phyloP scores from a whole-genome alignment of 2,113 vertebrate genomes.

The Macaca nemestrina region DNA sequence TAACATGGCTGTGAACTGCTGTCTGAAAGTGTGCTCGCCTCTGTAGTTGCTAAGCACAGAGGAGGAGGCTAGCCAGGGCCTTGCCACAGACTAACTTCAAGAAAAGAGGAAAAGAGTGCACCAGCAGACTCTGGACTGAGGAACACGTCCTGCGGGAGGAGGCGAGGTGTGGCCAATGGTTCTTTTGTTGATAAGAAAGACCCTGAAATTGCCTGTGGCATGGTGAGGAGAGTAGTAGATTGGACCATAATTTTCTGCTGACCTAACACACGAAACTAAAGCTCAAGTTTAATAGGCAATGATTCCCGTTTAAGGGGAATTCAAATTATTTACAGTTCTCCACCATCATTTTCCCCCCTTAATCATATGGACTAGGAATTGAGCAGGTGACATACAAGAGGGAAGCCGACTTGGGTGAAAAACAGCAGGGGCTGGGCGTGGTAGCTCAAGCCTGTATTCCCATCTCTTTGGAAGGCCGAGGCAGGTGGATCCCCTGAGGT shows the following conservation, averaged over 20 bases:
- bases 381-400: neutral
- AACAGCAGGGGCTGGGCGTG: neutral
- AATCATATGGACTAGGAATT: neutral
- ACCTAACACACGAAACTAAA: neutral
- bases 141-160: neutral
- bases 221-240: neutral
- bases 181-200: neutral
- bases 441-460: no score
- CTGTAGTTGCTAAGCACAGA: no score
- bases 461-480: no score
- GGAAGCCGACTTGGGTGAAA: neutral
- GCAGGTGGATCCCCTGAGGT: no score
- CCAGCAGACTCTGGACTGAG: neutral
- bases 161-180: neutral
- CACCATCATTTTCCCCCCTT: no score
- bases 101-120: neutral
- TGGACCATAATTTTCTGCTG: neutral
- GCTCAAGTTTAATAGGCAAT: neutral
- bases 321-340: neutral
- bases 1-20: neutral
- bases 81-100: neutral
- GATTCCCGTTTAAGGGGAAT: neutral
- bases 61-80: neutral
- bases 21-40: neutral
- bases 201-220: rapidly evolving